Percentiles rank a stretch among this genome's conserved stretches.
Evolutionary conservation across 2,113 vertebrate species (phyloP).

Genomic region (Sebastes schlegelii): DNA sequence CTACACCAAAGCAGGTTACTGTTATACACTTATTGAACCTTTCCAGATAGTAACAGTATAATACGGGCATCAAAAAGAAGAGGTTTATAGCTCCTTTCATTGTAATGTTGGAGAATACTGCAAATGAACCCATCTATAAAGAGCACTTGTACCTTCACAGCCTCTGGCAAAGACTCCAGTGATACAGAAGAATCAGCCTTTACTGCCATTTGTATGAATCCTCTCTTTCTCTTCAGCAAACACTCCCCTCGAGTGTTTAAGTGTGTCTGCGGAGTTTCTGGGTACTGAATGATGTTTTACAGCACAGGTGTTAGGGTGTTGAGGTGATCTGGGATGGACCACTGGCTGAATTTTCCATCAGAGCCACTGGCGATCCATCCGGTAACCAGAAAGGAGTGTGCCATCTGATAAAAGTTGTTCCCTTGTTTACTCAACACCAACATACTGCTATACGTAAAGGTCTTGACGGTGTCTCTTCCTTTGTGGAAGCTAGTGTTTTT

Average conservation of each 20-base stretch:
- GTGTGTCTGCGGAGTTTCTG: not conserved
- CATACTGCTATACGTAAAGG: not conserved
- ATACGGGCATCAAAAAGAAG: not conserved
- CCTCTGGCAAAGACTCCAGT: constrained; percentile 35
- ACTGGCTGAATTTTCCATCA: not conserved
- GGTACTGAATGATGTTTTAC: not conserved
- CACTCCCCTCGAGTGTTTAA: not conserved
- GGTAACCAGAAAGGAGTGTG: not conserved
- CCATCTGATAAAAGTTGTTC: not conserved
- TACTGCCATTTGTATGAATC: constrained; percentile 20
- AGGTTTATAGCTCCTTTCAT: not conserved
- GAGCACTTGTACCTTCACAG: constrained; percentile 24
- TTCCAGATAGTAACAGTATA: not conserved
- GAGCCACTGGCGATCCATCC: not conserved
- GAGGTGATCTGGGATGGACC: not conserved
- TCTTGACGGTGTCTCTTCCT: not conserved
- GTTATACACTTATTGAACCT: not conserved
- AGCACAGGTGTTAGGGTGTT: not conserved
- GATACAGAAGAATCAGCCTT: constrained; percentile 27
- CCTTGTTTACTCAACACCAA: not conserved
- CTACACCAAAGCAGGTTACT: not conserved
- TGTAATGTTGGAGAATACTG: not conserved
- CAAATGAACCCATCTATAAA: constrained; percentile 20
- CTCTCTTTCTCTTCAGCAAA: not conserved
- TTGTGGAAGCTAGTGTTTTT: no score